These are phyloP conservation scores for Bellardia bayeri DNA, from an alignment of 2,888 invertebrate species.

Conservation along the genomic window DNA sequence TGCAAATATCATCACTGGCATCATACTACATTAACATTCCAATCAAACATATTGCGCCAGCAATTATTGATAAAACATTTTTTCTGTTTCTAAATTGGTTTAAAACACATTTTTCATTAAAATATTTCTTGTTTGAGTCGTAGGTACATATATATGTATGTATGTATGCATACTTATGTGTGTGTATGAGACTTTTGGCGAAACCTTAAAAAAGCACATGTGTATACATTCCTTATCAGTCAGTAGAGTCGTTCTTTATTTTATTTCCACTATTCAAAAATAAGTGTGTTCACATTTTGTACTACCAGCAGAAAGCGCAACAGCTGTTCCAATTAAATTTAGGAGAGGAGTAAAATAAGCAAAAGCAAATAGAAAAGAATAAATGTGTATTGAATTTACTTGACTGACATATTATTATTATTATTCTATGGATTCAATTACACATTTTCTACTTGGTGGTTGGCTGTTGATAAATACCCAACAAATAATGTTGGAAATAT, in stretches of 20 bases:
- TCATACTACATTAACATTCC: no score
- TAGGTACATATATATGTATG: no score
- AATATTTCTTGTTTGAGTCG: not conserved
- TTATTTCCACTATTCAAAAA: not conserved
- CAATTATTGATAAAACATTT: not conserved
- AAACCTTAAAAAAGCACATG: constrained; percentile 26
- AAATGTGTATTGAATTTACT: no score
- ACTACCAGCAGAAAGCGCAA: constrained; percentile 49
- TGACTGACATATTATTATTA: no score
- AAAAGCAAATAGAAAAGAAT: not conserved
- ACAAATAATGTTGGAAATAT: constrained; percentile 27
- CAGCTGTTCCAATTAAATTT: constrained; percentile 52
- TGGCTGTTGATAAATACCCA: not conserved
- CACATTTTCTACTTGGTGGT: not conserved
- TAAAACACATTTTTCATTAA: not conserved
- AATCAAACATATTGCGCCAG: not conserved
- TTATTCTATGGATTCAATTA: constrained; percentile 4
- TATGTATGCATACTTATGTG: no score
- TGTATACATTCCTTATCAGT: constrained; percentile 30
- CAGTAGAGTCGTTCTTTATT: not conserved
- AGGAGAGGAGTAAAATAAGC: not conserved
- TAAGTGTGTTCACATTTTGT: not conserved
- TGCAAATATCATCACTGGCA: no score
- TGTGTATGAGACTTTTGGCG: not conserved
- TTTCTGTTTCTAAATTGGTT: not conserved